Evolutionary conservation across 2,888 invertebrate genomes (phyloP).

Genomic region (Cryptocheilus praepositus): DNA sequence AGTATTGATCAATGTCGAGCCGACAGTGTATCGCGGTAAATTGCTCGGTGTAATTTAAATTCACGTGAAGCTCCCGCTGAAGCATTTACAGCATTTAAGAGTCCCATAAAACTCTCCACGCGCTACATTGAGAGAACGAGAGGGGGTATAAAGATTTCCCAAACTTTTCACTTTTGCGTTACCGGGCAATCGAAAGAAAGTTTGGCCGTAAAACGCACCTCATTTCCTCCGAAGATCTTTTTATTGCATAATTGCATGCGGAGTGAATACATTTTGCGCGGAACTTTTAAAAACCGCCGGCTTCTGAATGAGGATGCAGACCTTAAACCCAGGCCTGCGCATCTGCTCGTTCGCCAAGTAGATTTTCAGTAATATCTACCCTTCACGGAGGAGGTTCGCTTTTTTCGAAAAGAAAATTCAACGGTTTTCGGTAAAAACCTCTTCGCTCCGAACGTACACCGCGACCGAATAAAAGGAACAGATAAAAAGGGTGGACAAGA

Average conservation of each 20-base stretch:
- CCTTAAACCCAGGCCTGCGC: too few species aligned
- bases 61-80: neutral
- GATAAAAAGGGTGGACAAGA: too few species aligned
- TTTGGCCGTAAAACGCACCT: slow-evolving; percentile 15
- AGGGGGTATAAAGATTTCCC: slow-evolving; percentile 8
- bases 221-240: slow-evolving; percentile 12
- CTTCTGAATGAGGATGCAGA: too few species aligned
- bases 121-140: neutral
- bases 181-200: slow-evolving; percentile 8
- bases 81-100: slow-evolving; percentile 12
- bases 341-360: too few species aligned
- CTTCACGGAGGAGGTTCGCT: too few species aligned
- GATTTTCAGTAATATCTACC: too few species aligned
- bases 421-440: too few species aligned
- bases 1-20: too few species aligned
- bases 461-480: too few species aligned
- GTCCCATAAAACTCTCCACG: slow-evolving; percentile 11
- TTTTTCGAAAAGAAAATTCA: too few species aligned
- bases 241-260: slow-evolving; percentile 3
- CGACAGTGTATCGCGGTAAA: slow-evolving; percentile 4
- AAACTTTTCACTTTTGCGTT: slow-evolving; percentile 18
- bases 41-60: slow-evolving; percentile 13
- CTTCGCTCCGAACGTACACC: too few species aligned
- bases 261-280: slow-evolving; percentile 7
- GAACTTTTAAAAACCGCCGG: neutral